Conservation (phyloP, 2,113 vertebrate species). For the Hippocampus mohnikei region DNA sequence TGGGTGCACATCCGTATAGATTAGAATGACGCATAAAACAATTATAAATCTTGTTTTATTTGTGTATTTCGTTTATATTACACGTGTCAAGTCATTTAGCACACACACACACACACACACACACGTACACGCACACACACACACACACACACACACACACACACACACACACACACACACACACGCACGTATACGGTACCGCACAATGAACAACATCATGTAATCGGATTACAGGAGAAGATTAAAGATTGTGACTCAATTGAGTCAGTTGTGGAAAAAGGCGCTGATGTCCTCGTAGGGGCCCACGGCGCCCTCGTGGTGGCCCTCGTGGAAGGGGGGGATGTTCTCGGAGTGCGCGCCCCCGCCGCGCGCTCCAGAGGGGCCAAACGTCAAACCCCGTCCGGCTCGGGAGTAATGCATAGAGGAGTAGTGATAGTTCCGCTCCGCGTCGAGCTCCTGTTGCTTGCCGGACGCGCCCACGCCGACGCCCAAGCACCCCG, state of each 20-base stretch:
- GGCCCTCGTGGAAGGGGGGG: slow-evolving; percentile 89
- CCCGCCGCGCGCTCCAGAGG: slow-evolving; percentile 83
- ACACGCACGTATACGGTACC: slow-evolving; percentile 57
- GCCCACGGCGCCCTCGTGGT: slow-evolving; percentile 84
- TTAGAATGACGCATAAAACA: slow-evolving; percentile 50
- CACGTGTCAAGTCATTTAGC: slow-evolving; percentile 54
- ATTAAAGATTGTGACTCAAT: slow-evolving; percentile 38
- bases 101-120: slow-evolving; percentile 38
- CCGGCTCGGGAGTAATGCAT: slow-evolving; percentile 90
- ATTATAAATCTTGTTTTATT: slow-evolving; percentile 67
- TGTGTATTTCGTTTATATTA: slow-evolving; percentile 51
- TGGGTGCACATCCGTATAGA: not conserved
- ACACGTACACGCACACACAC: slow-evolving; percentile 28
- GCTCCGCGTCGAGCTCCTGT: slow-evolving; percentile 85
- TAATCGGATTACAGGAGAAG: slow-evolving; percentile 13
- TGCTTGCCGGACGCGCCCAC: slow-evolving; percentile 86
- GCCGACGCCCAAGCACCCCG: slow-evolving; percentile 82
- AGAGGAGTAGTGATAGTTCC: slow-evolving; percentile 91
- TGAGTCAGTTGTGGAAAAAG: slow-evolving; percentile 88
- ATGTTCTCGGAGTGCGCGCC: slow-evolving; percentile 89
- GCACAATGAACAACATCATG: slow-evolving; percentile 61
- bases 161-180: slow-evolving; percentile 34
- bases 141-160: slow-evolving; percentile 47
- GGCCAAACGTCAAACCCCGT: slow-evolving; percentile 83
- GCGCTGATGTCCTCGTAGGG: slow-evolving; percentile 95